Conservation (phyloP, 2,797 vertebrate species). For the Sparidentex hasta region DNA sequence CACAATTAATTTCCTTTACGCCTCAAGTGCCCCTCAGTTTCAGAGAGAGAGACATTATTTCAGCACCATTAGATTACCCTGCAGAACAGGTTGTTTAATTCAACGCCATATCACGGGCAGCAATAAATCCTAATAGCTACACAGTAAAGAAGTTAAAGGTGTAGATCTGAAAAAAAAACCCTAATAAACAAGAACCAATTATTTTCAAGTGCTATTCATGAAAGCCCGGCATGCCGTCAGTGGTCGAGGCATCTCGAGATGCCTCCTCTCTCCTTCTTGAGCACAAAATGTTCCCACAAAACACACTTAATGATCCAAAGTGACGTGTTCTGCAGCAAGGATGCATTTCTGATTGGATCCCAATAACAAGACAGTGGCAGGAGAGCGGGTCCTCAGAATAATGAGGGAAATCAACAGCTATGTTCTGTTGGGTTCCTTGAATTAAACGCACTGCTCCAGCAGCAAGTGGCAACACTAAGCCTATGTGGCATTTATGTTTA, state of each 20-base stretch:
- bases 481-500: slow-evolving; percentile 75
- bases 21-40: slow-evolving; percentile 78
- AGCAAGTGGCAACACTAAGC: slow-evolving; percentile 49
- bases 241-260: slow-evolving; percentile 39
- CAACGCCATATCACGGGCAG: slow-evolving; percentile 65
- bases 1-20: slow-evolving; percentile 83
- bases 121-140: slow-evolving; percentile 78
- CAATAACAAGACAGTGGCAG: slow-evolving; percentile 32
- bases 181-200: slow-evolving; percentile 82
- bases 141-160: slow-evolving; percentile 77
- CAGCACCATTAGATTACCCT: slow-evolving; percentile 82
- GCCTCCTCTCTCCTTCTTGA: slow-evolving; percentile 39
- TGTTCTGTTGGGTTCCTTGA: slow-evolving; percentile 46
- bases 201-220: slow-evolving; percentile 72
- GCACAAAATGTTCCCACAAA: slow-evolving; percentile 60
- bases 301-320: slow-evolving; percentile 57
- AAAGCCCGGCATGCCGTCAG: slow-evolving; percentile 14
- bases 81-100: slow-evolving; percentile 80
- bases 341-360: slow-evolving; percentile 62
- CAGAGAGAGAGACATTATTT: slow-evolving; percentile 80
- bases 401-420: slow-evolving; percentile 70
- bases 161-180: slow-evolving; percentile 65
- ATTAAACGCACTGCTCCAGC: slow-evolving; percentile 58
- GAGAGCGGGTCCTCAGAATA: slow-evolving; percentile 56
- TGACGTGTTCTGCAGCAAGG: slow-evolving; percentile 54